Conservation (phyloP, 1,140 invertebrate species). For the Vanessa atalanta region DNA sequence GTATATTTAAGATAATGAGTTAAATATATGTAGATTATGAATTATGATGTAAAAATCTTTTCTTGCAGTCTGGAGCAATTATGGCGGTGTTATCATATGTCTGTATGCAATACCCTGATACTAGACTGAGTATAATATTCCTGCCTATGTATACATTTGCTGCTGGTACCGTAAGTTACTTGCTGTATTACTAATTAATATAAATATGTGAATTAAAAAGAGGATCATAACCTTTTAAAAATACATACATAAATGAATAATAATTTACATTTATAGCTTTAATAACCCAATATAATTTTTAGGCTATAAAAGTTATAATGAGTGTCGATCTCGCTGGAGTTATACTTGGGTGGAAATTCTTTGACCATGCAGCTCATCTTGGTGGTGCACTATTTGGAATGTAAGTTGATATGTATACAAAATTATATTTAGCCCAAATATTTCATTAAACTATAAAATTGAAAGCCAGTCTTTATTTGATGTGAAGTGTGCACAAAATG, state of each 20-base stretch:
- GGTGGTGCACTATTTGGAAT: slow-evolving; percentile 95
- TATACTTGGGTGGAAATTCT: slow-evolving; percentile 93
- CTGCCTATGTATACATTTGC: slow-evolving; percentile 93
- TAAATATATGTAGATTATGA: too few species aligned
- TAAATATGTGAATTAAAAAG: too few species aligned
- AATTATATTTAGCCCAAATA: background rate
- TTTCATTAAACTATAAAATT: background rate
- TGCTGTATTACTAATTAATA: background rate
- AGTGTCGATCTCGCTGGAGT: slow-evolving; percentile 91
- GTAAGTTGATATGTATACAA: slow-evolving; percentile 80
- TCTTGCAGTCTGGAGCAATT: slow-evolving; percentile 93
- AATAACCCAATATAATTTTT: slow-evolving; percentile 33
- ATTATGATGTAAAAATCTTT: slow-evolving; percentile 16
- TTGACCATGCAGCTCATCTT: slow-evolving; percentile 99
- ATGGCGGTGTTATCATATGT: slow-evolving; percentile 93
- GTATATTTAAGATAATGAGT: too few species aligned
- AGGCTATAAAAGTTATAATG: slow-evolving; percentile 94
- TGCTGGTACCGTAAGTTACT: slow-evolving; percentile 87
- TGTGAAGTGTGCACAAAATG: too few species aligned
- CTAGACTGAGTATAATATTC: slow-evolving; percentile 93
- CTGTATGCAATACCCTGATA: slow-evolving; percentile 92
- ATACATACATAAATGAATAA: too few species aligned
- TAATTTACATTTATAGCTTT: background rate
- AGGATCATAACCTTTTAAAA: too few species aligned
- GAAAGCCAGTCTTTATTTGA: too few species aligned